These are phyloP conservation scores for Epiblema foenella DNA, from an alignment of 2,888 invertebrate species.

Conservation along the genomic window DNA sequence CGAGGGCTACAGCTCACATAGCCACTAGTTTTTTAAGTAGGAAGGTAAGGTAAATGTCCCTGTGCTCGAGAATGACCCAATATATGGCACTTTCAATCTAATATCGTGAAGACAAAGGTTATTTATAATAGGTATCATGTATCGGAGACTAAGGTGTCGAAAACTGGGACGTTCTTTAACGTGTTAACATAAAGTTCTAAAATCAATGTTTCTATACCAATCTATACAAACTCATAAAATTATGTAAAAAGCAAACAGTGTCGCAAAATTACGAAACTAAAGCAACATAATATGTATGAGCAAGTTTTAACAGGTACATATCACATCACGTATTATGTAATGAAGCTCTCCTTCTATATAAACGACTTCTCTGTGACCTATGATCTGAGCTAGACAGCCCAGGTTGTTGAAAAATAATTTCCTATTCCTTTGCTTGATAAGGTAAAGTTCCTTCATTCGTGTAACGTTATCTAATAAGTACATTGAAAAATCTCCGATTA, in stretches of 20 bases:
- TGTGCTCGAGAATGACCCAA: no score
- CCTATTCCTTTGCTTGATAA: slow-evolving; percentile 8
- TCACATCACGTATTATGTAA: slow-evolving; percentile 35
- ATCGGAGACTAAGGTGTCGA: no score
- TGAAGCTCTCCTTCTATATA: slow-evolving; percentile 36
- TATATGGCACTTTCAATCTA: no score
- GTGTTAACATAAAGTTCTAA: background rate
- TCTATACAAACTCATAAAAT: slow-evolving; percentile 29
- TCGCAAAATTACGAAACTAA: slow-evolving; percentile 41
- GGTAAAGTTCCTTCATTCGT: slow-evolving; percentile 2
- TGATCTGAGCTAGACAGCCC: slow-evolving; percentile 33
- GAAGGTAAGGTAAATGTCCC: no score
- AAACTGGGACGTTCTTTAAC: no score
- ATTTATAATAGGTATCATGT: no score
- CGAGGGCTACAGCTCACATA: no score
- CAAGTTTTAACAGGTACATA: slow-evolving; percentile 21
- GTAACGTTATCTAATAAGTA: slow-evolving; percentile 3
- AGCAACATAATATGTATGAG: slow-evolving; percentile 38
- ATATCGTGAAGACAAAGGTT: no score
- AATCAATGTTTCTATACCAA: slow-evolving; percentile 17
- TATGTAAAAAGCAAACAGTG: slow-evolving; percentile 38
- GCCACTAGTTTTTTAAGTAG: no score
- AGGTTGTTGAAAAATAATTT: slow-evolving; percentile 38
- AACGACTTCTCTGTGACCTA: slow-evolving; percentile 41
- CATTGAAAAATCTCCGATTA: no score